These are phyloP conservation scores for Macrosteles quadrilineatus DNA, from an alignment of 1,140 invertebrate species.

Conservation along the genomic window DNA sequence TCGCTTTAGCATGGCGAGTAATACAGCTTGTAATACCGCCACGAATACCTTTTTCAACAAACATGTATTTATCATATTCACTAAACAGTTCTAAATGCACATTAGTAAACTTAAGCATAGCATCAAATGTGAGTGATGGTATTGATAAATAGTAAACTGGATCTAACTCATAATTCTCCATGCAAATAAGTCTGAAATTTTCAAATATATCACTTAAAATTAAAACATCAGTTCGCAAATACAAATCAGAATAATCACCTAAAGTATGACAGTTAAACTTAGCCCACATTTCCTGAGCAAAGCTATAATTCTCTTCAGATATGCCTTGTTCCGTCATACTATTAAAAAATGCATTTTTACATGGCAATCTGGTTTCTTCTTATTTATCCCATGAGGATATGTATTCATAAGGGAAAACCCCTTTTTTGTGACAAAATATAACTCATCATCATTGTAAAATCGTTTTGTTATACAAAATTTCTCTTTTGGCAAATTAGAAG, in stretches of 20 bases:
- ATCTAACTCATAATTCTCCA: slow-evolving; percentile 36
- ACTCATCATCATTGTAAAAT: slow-evolving; percentile 30
- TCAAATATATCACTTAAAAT: slow-evolving; percentile 51
- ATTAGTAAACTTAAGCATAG: slow-evolving; percentile 49
- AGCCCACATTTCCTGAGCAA: slow-evolving; percentile 51
- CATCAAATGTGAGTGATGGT: slow-evolving; percentile 51
- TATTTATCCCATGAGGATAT: slow-evolving; percentile 43
- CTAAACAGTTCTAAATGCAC: slow-evolving; percentile 53
- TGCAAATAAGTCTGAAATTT: slow-evolving; percentile 48
- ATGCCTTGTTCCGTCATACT: slow-evolving; percentile 43
- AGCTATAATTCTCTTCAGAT: slow-evolving; percentile 47
- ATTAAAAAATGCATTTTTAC: slow-evolving; percentile 45
- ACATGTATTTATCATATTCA: slow-evolving; percentile 51
- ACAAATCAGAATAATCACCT: slow-evolving; percentile 46
- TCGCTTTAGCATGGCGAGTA: slow-evolving; percentile 50
- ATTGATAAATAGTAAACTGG: slow-evolving; percentile 47
- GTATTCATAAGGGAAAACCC: slow-evolving; percentile 46
- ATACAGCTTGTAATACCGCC: slow-evolving; percentile 46
- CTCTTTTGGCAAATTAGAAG: slow-evolving; percentile 6
- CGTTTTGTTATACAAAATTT: slow-evolving; percentile 16
- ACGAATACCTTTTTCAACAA: slow-evolving; percentile 47
- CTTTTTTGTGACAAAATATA: slow-evolving; percentile 42
- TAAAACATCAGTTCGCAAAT: slow-evolving; percentile 51
- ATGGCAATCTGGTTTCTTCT: slow-evolving; percentile 46
- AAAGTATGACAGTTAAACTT: slow-evolving; percentile 46